A percentile compares a stretch with the other conserved stretches of the same genome.
Evolutionary conservation across 2,797 vertebrate species (phyloP).

Genomic region (Rhinoraja longicauda): DNA sequence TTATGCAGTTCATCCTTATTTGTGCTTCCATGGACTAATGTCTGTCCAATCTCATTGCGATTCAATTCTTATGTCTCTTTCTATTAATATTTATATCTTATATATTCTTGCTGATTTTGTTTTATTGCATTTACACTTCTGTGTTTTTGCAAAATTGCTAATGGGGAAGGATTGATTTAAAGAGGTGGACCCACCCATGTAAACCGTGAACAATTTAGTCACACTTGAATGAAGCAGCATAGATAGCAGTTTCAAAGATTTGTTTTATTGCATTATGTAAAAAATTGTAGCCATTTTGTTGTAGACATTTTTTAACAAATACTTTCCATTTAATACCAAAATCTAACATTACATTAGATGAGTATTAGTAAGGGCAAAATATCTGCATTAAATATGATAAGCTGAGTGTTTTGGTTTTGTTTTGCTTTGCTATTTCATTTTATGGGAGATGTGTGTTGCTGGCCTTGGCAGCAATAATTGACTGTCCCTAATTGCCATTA

Average conservation of each 20-base stretch:
- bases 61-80: slow-evolving; percentile 17
- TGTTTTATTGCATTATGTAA: neutral
- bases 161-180: no score
- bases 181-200: neutral
- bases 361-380: neutral
- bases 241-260: neutral
- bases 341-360: neutral
- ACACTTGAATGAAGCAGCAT: neutral
- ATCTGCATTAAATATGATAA: neutral
- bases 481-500: no score
- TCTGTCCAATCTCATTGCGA: neutral
- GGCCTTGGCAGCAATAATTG: no score
- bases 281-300: neutral
- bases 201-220: neutral
- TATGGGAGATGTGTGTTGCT: no score
- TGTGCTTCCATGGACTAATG: slow-evolving; percentile 58
- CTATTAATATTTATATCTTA: slow-evolving; percentile 39
- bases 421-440: neutral
- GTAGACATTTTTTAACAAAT: neutral
- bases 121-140: neutral
- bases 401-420: neutral
- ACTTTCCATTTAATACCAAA: neutral
- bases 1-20: slow-evolving; percentile 48
- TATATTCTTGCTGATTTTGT: neutral
- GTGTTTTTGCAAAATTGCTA: neutral